Conservation (phyloP, 2,113 vertebrate genomes). For the Rhagologus leucostigma region DNA sequence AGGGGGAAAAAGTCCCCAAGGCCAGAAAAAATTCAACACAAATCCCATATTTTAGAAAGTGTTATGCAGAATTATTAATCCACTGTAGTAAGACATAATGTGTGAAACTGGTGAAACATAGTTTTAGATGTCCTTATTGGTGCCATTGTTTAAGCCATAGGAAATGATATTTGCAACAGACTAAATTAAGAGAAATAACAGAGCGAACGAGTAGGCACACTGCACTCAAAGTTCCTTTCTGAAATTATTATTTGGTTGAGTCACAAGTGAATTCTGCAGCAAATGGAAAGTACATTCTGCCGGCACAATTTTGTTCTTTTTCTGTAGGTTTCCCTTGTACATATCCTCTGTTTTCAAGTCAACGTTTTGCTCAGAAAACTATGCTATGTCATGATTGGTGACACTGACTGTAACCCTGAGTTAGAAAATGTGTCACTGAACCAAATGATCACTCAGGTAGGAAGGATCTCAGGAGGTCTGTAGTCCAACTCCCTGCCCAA, state of each 20-base stretch:
- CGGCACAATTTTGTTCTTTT: background rate
- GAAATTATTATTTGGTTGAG: background rate
- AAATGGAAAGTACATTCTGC: background rate
- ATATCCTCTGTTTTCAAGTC: background rate
- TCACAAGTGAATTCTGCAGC: background rate
- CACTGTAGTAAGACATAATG: background rate
- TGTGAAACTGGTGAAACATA: background rate
- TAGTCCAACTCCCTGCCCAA: background rate
- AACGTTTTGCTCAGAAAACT: background rate
- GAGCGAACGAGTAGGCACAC: background rate
- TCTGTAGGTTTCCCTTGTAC: background rate
- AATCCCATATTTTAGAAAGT: background rate
- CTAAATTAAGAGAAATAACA: background rate
- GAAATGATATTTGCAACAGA: background rate
- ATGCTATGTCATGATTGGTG: background rate
- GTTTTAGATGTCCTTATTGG: background rate
- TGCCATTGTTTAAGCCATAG: background rate
- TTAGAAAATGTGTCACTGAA: background rate
- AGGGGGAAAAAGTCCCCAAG: fast-evolving
- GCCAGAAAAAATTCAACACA: background rate
- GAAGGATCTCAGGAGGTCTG: background rate
- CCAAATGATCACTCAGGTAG: background rate
- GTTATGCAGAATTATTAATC: background rate
- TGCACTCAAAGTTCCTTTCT: background rate
- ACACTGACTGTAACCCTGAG: background rate